Conservation (phyloP, 2,113 vertebrate genomes). For the Numenius arquata region DNA sequence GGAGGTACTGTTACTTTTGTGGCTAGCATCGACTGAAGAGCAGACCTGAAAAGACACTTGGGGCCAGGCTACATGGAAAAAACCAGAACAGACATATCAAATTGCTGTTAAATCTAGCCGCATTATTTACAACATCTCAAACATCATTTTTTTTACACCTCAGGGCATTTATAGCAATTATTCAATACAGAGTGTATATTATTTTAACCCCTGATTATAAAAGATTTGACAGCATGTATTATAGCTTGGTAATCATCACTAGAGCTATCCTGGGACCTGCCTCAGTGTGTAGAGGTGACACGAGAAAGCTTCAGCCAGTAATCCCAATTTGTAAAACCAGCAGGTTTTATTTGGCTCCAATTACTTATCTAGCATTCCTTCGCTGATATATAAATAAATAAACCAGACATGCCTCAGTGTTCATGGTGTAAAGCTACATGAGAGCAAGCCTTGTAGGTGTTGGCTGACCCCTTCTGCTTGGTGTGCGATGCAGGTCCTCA, state of each 20-base stretch:
- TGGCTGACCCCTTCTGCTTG: not conserved
- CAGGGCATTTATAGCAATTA: slow-evolving; percentile 42
- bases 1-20: not conserved
- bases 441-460: not conserved
- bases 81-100: not conserved
- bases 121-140: slow-evolving; percentile 16
- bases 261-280: not conserved
- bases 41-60: not conserved
- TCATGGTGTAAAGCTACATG: not conserved
- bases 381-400: not conserved
- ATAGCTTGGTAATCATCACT: slow-evolving; percentile 4
- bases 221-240: slow-evolving; percentile 8
- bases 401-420: not conserved
- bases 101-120: slow-evolving; percentile 26
- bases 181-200: not conserved
- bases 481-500: not conserved
- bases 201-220: not conserved
- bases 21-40: not conserved
- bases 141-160: slow-evolving; percentile 8
- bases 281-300: slow-evolving; percentile 2
- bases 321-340: not conserved
- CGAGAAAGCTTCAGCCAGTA: not conserved
- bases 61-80: not conserved
- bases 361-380: not conserved
- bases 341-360: not conserved